Evolutionary conservation across 1,140 invertebrate species (phyloP).

Genomic region (Homalodisca vitripennis): DNA sequence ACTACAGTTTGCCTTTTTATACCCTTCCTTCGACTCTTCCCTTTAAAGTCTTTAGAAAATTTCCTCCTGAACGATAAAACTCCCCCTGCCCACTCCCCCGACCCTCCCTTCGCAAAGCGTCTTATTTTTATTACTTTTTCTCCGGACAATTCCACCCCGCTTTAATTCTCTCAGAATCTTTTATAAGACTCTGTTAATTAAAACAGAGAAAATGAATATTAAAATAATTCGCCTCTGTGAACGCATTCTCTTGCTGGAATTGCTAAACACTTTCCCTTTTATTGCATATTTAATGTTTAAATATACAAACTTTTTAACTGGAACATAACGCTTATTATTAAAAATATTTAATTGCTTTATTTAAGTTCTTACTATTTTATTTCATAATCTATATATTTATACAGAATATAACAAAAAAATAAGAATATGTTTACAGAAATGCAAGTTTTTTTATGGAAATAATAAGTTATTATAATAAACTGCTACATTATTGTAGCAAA

Average conservation of each 20-base stretch:
- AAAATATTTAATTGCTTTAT: too few relatives aligned
- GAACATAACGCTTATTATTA: too few relatives aligned
- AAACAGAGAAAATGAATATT: slow-evolving; percentile 23
- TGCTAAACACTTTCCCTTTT: slow-evolving; percentile 21
- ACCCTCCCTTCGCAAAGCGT: neutral
- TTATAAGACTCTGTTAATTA: slow-evolving; percentile 25
- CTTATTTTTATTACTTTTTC: slow-evolving; percentile 32
- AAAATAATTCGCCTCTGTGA: slow-evolving; percentile 19
- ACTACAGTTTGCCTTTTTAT: slow-evolving; percentile 35
- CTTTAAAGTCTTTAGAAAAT: slow-evolving; percentile 25
- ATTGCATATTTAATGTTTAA: slow-evolving; percentile 8
- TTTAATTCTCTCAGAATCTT: slow-evolving; percentile 12
- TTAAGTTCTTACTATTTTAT: too few relatives aligned
- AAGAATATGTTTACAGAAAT: too few relatives aligned
- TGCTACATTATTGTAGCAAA: too few relatives aligned
- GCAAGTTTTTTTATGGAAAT: too few relatives aligned
- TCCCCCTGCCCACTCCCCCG: slow-evolving; percentile 2
- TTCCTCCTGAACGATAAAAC: slow-evolving; percentile 28
- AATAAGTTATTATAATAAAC: too few relatives aligned
- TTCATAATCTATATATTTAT: too few relatives aligned
- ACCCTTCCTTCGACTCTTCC: slow-evolving; percentile 12
- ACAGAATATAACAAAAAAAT: too few relatives aligned
- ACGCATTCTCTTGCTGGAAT: slow-evolving; percentile 15
- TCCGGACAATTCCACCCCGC: slow-evolving; percentile 20
- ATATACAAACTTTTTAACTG: neutral